phyloP scores from a whole-genome alignment of 2,888 invertebrate species.

The Eumacrocentrus americanus region DNA sequence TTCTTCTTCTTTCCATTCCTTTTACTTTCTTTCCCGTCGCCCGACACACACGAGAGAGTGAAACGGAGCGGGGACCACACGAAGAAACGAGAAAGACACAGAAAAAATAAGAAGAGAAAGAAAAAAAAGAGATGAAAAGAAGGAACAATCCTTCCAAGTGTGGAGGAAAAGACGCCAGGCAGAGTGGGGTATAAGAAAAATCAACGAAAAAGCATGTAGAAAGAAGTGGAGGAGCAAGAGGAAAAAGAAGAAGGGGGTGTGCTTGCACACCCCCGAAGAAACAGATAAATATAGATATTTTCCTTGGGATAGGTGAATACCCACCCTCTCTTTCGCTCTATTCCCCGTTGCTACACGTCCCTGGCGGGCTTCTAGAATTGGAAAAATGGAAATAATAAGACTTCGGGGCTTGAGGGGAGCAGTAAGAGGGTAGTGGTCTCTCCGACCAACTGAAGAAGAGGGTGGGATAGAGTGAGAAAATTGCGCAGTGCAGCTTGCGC shows the following conservation, averaged over 20 bases:
- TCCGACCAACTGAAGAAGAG: constrained; percentile 35
- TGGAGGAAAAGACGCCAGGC: constrained; percentile 31
- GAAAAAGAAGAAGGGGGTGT: constrained; percentile 26
- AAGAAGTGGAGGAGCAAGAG: constrained; percentile 17
- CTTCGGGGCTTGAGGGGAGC: constrained; percentile 36
- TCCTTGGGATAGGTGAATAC: constrained; percentile 42
- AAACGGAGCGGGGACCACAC: constrained; percentile 28
- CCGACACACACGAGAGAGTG: constrained; percentile 2
- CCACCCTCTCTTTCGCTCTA: constrained; percentile 22
- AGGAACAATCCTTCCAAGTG: constrained; percentile 23
- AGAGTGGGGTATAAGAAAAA: constrained; percentile 21
- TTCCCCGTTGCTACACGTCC: constrained; percentile 14
- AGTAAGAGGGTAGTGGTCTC: constrained; percentile 25
- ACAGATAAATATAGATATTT: constrained; percentile 60
- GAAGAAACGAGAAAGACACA: too few relatives aligned
- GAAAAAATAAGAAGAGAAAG: constrained; percentile 25
- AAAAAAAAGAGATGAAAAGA: constrained; percentile 37
- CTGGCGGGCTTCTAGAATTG: constrained; percentile 47
- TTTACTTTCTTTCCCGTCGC: constrained; percentile 28
- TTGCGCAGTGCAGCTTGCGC: constrained; percentile 60
- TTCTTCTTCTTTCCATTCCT: constrained; percentile 16
- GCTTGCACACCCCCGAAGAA: constrained; percentile 47
- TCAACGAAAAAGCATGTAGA: constrained; percentile 18
- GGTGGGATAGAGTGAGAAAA: constrained; percentile 35
- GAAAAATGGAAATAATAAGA: constrained; percentile 61